Evolutionary conservation across 2,797 vertebrate genomes (phyloP).

Genomic region (Pelochelys cantorii): DNA sequence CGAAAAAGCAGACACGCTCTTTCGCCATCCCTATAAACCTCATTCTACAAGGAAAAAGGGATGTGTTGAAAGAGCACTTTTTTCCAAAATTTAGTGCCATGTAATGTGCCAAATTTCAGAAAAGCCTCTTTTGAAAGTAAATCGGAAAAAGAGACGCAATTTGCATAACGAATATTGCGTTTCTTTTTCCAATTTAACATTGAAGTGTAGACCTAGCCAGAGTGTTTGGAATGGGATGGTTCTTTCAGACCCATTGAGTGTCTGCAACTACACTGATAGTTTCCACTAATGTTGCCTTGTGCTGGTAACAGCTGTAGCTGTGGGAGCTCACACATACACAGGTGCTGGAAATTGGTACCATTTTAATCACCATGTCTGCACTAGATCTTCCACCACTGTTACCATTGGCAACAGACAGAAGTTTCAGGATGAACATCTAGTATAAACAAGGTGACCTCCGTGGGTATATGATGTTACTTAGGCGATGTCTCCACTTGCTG

Average conservation of each 20-base stretch:
- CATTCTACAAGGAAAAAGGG: too few species aligned
- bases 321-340: background rate
- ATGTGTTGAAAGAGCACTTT: too few species aligned
- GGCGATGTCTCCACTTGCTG: too few species aligned
- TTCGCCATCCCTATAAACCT: too few species aligned
- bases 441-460: background rate
- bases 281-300: background rate
- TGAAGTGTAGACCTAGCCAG: background rate
- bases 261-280: background rate
- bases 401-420: background rate
- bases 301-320: slow-evolving; percentile 20
- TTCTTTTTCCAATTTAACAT: too few species aligned
- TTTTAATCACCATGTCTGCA: background rate
- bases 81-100: too few species aligned
- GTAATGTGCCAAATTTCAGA: too few species aligned
- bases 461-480: background rate
- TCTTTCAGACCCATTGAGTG: background rate
- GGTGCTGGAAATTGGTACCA: slow-evolving; percentile 2
- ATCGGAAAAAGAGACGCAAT: too few species aligned
- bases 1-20: too few species aligned
- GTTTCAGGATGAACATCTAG: background rate
- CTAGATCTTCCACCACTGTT: background rate
- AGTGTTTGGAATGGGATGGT: background rate
- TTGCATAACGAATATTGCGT: too few species aligned
- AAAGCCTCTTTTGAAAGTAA: too few species aligned